Percentiles rank a stretch among this genome's conserved stretches.
Conservation (phyloP, 92 coral and sea anemone species). For the Blastomussa wellsi region DNA sequence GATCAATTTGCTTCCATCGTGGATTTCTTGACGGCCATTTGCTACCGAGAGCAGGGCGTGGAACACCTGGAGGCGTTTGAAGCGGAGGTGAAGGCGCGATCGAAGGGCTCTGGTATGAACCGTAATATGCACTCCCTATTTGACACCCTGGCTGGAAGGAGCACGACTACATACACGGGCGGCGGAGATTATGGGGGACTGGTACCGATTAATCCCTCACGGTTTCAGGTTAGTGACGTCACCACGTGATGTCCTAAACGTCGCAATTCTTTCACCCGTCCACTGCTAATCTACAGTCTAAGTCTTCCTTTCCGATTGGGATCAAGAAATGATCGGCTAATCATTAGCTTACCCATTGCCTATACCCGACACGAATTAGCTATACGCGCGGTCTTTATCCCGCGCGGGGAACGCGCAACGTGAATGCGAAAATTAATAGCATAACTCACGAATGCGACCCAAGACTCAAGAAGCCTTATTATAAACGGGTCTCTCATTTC, state of each 20-base stretch:
- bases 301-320: too few relatives aligned
- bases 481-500: too few relatives aligned
- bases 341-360: too few relatives aligned
- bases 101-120: conserved; percentile 84
- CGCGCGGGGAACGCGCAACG: too few relatives aligned
- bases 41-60: conserved; percentile 91
- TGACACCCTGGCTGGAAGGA: conserved; percentile 88
- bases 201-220: conserved; percentile 86
- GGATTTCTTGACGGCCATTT: conserved; percentile 91
- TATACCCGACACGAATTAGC: too few relatives aligned
- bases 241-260: background rate
- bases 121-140: conserved; percentile 88
- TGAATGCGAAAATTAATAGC: too few relatives aligned
- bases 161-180: conserved; percentile 57
- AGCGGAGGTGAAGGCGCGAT: conserved; percentile 74
- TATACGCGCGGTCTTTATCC: too few relatives aligned
- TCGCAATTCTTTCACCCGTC: background rate
- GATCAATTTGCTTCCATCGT: conserved; percentile 96
- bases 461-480: too few relatives aligned
- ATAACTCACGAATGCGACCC: too few relatives aligned
- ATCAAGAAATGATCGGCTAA: too few relatives aligned
- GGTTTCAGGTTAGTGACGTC: conserved; percentile 58
- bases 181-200: conserved; percentile 55
- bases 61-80: conserved; percentile 85
- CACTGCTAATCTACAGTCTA: too few relatives aligned